Conservation (phyloP, 2,797 vertebrate species). For the Enteromius fasciolatus region DNA sequence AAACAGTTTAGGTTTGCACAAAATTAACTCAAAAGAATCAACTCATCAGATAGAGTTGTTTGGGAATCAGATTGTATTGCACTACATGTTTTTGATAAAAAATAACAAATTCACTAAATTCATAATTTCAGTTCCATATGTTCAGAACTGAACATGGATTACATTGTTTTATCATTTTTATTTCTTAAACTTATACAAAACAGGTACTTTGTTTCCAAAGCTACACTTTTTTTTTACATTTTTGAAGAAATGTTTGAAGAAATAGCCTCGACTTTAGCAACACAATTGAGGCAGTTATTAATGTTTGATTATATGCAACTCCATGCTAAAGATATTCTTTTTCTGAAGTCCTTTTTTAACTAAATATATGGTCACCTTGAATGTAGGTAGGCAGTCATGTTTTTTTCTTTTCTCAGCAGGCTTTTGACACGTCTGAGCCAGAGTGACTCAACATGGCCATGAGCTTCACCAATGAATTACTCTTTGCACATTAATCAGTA, state of each 20-base stretch:
- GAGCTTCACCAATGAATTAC: constrained; percentile 69
- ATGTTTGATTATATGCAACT: not conserved
- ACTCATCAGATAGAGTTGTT: not conserved
- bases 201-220: not conserved
- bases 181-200: not conserved
- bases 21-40: not conserved
- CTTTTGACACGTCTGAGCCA: constrained; percentile 54
- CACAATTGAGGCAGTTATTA: not conserved
- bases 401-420: constrained; percentile 48
- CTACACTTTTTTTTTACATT: too few relatives aligned
- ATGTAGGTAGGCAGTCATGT: constrained; percentile 60
- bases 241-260: not conserved
- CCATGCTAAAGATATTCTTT: not conserved
- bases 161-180: not conserved
- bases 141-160: not conserved
- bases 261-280: not conserved
- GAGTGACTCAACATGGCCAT: constrained; percentile 69
- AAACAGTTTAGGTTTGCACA: not conserved
- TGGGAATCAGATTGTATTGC: not conserved
- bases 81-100: not conserved
- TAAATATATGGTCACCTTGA: constrained; percentile 70
- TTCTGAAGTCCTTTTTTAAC: not conserved
- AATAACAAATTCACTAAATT: not conserved
- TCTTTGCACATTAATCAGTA: constrained; percentile 66
- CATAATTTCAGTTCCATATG: not conserved